Conservation (phyloP, 2,797 vertebrate genomes). For the Tympanoctomys barrerae region DNA sequence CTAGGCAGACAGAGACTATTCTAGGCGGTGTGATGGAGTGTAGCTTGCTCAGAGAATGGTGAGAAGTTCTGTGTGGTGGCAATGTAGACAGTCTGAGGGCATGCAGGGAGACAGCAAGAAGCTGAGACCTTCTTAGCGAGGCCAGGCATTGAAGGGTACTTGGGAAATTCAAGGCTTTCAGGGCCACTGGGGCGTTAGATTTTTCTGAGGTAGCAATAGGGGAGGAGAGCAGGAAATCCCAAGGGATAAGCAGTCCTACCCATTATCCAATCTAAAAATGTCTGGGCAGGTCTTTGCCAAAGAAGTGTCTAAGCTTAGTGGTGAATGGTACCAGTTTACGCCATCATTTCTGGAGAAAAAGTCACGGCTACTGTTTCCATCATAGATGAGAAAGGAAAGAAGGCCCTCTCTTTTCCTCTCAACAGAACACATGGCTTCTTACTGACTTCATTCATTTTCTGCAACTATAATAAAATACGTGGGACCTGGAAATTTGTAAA, state of each 20-base stretch:
- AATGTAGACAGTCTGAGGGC: neutral
- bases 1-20: neutral
- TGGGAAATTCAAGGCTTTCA: slow-evolving; percentile 8
- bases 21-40: neutral
- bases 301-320: neutral
- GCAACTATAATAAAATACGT: neutral
- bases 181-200: neutral
- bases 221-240: neutral
- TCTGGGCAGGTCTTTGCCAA: slow-evolving; percentile 31
- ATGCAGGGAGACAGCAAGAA: neutral
- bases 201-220: neutral
- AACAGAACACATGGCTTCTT: neutral
- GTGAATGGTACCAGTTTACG: neutral
- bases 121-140: neutral
- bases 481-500: neutral
- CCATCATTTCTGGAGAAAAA: slow-evolving; percentile 12
- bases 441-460: neutral
- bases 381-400: neutral
- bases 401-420: neutral
- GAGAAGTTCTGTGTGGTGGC: neutral
- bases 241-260: neutral
- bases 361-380: neutral
- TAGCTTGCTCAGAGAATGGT: neutral
- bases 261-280: neutral
- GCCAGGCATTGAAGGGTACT: neutral